A percentile compares a stretch with the other conserved stretches of the same genome.
Conservation (phyloP, 2,797 vertebrate genomes). For the Fistularia tabacaria region DNA sequence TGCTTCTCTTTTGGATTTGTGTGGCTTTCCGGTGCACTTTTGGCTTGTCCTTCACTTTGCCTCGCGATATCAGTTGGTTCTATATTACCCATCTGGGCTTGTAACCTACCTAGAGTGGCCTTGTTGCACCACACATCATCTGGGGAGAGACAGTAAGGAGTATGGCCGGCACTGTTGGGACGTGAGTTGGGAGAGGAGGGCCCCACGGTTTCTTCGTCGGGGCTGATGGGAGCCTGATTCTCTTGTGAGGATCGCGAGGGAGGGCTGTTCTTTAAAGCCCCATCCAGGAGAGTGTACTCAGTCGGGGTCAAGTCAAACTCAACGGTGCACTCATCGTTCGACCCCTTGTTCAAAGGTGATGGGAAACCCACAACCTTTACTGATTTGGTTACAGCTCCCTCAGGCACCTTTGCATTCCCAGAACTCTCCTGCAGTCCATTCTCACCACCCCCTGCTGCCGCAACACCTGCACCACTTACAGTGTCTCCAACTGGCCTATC, state of each 20-base stretch:
- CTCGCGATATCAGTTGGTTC: slow-evolving; percentile 59
- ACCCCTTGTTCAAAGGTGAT: slow-evolving; percentile 65
- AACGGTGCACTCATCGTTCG: slow-evolving; percentile 70
- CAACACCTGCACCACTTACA: slow-evolving; percentile 11
- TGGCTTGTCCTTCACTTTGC: slow-evolving; percentile 54
- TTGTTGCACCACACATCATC: slow-evolving; percentile 73
- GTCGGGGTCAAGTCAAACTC: slow-evolving; percentile 80
- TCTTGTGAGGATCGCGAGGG: slow-evolving; percentile 60
- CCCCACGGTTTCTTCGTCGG: slow-evolving; percentile 81
- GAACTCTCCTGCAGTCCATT: slow-evolving; percentile 10
- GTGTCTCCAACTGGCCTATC: slow-evolving; percentile 14
- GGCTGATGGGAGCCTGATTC: slow-evolving; percentile 76
- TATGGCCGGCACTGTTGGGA: slow-evolving; percentile 78
- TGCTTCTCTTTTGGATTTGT: slow-evolving; percentile 76
- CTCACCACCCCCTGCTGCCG: slow-evolving; percentile 38
- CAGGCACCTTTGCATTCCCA: slow-evolving; percentile 13
- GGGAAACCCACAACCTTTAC: slow-evolving; percentile 66
- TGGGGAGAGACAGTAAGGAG: slow-evolving; percentile 81
- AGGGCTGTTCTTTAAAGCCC: slow-evolving; percentile 69
- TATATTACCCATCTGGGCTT: slow-evolving; percentile 53
- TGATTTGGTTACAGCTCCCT: slow-evolving; percentile 44
- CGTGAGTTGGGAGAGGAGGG: slow-evolving; percentile 74
- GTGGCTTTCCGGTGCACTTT: slow-evolving; percentile 66
- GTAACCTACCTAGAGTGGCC: slow-evolving; percentile 62
- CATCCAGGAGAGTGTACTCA: slow-evolving; percentile 73